phyloP scores from a whole-genome alignment of 2,888 invertebrate species.

The Eremobia ochroleuca region DNA sequence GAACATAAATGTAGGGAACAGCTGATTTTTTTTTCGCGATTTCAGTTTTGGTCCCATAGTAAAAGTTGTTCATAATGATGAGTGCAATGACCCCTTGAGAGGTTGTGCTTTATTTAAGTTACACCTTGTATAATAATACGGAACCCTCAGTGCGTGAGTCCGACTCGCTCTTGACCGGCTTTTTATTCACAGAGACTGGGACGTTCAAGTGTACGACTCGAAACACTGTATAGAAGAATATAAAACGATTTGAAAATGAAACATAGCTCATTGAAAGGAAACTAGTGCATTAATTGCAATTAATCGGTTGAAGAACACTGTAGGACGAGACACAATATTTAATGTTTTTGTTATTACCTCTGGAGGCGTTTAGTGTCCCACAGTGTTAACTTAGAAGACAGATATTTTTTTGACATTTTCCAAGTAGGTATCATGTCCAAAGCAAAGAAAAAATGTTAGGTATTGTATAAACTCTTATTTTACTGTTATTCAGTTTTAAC shows the following conservation, averaged over 20 bases:
- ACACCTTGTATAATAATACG: too few relatives aligned
- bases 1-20: too few relatives aligned
- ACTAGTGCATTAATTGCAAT: neutral
- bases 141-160: too few relatives aligned
- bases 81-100: too few relatives aligned
- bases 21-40: too few relatives aligned
- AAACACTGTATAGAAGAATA: neutral
- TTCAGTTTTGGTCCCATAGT: too few relatives aligned
- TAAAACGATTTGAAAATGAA: neutral
- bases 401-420: neutral
- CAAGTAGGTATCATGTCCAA: neutral
- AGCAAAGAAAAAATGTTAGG: neutral
- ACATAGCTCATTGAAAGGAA: neutral
- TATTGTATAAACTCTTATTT: neutral
- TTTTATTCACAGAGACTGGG: too few relatives aligned
- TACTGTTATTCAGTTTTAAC: neutral
- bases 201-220: neutral
- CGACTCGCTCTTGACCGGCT: too few relatives aligned
- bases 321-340: neutral
- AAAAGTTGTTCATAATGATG: too few relatives aligned
- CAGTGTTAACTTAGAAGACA: neutral
- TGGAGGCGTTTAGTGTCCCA: neutral
- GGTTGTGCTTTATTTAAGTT: too few relatives aligned
- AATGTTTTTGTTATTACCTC: too few relatives aligned
- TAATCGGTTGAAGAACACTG: neutral